These are phyloP conservation scores for Platycheirus rosarum DNA, from an alignment of 2,888 invertebrate species.

Conservation along the genomic window DNA sequence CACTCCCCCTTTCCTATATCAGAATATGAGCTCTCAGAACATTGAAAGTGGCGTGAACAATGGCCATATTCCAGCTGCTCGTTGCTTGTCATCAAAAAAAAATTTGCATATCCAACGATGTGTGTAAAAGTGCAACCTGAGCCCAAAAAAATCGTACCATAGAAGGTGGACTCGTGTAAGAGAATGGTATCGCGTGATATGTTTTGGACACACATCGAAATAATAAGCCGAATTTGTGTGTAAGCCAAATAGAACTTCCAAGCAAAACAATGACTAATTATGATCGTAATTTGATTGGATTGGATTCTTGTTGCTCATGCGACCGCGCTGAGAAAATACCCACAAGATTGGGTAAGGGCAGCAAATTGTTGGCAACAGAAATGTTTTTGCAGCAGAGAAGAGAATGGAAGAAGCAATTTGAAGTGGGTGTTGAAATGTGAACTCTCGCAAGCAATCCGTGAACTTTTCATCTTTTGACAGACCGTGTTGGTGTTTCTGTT, in stretches of 20 bases:
- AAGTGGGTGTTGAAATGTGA: constrained; percentile 28
- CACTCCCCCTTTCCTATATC: not conserved
- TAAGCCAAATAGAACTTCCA: constrained; percentile 34
- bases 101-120: constrained; percentile 66
- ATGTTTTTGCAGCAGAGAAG: constrained; percentile 11
- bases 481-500: not conserved
- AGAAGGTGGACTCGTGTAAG: constrained; percentile 45
- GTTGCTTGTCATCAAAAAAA: constrained; percentile 60
- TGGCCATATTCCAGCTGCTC: constrained; percentile 26
- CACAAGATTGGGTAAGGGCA: constrained; percentile 36
- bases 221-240: constrained; percentile 50
- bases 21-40: constrained; percentile 50
- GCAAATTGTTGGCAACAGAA: not conserved
- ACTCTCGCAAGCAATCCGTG: constrained; percentile 1
- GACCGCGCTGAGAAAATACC: constrained; percentile 22
- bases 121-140: constrained; percentile 61
- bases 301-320: constrained; percentile 3
- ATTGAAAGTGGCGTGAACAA: constrained; percentile 43
- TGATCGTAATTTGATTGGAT: constrained; percentile 43
- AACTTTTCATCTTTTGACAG: constrained; percentile 14
- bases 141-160: constrained; percentile 27
- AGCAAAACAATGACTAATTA: constrained; percentile 70
- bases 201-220: constrained; percentile 44
- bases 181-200: constrained; percentile 57
- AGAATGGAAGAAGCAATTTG: not conserved